These are phyloP conservation scores for Asarcornis scutulata DNA, from an alignment of 2,113 vertebrate genomes.

Conservation along the genomic window DNA sequence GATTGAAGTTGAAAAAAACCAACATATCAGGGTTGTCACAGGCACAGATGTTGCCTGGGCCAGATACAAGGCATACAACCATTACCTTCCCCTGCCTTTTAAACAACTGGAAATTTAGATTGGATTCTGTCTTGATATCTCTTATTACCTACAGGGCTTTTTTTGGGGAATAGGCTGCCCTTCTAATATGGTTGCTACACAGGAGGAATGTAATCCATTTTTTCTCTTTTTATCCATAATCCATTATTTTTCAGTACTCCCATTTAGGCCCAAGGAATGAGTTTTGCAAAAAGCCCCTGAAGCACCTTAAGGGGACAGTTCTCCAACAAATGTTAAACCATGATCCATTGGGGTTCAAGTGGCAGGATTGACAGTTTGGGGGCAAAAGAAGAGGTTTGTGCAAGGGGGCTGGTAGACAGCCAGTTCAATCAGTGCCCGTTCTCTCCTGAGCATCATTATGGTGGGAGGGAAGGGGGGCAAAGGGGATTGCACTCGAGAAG, in stretches of 20 bases:
- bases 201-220: background rate
- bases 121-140: background rate
- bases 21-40: background rate
- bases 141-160: background rate
- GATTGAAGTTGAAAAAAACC: background rate
- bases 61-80: background rate
- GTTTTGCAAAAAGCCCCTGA: background rate
- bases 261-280: background rate
- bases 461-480: background rate
- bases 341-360: too few relatives aligned
- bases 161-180: background rate
- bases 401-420: background rate
- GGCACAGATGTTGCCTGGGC: background rate
- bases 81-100: constrained; percentile 6
- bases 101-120: background rate
- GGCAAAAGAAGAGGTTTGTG: background rate
- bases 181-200: background rate
- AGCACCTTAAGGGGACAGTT: background rate
- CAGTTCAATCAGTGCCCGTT: background rate
- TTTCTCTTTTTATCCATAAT: background rate
- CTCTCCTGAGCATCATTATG: background rate
- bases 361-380: background rate
- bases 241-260: background rate
- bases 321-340: background rate
- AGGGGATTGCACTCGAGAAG: background rate